Base-by-base conservation (phyloP, 2,888 invertebrate species). In the Rhabditophanes sp. region DNA sequence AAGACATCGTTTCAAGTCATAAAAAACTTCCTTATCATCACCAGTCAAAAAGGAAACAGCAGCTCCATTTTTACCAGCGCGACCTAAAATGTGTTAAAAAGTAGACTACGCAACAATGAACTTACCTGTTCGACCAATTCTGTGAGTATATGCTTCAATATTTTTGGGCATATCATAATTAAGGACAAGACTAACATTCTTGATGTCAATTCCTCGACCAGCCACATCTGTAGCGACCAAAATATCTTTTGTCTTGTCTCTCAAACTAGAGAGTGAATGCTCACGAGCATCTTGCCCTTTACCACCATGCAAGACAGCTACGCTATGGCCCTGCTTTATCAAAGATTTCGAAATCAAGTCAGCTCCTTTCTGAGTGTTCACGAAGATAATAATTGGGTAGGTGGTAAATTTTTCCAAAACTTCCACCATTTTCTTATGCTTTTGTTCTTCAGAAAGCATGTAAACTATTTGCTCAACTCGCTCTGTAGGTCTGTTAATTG, bases 131-230 rank as follows among this genome's bases (percentile, higher is more conserved):
- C 93, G 78, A 67, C 93, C 96, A 64, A 96, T 93, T 73, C 96
- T 80, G 78, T 72, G 72, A 11, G 70, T 72, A 61, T 73, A 72
- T 52, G 71, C 78, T 74, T 99, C 96, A 60, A 99, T 93, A 12
- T 80, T 78, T 69, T 96, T 96, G 0, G 96, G 90, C 96, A 99
- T 99, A 66, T 99, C 96, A 61, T 99, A 99, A 68, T 99, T 99
- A 56, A 99, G 84, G 44, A 99, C 96, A 70, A 96, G 75, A 5
- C 90, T 87, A 2, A 99, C 96, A 67, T 99, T 93, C 67, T 96
- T 93, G 66, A 99, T 93, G 66, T 99, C 96, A 51, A 99, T 96
- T 82, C 96, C 96, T 75, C 96, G 80, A 52, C 96, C 96, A 50
- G 96, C 96, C 1, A 99, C 96, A 68, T 99, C 93, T 0, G 96